Conservation (phyloP, 2,797 vertebrate genomes). For the Chaetophractus vellerosus region DNA sequence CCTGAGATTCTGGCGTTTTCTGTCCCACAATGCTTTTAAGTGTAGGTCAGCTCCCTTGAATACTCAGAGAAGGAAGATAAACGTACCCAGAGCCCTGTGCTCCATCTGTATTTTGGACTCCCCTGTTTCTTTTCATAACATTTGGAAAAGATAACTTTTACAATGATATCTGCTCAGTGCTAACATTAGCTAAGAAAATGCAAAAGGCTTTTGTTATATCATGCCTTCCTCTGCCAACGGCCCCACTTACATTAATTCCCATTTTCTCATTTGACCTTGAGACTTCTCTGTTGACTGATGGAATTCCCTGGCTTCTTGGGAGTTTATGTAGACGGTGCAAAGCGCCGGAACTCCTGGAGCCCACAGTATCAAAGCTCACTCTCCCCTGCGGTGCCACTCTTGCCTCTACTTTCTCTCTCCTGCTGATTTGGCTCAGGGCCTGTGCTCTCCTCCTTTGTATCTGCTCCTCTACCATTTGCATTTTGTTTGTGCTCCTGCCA, state of each 20-base stretch:
- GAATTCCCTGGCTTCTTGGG: background rate
- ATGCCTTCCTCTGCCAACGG: background rate
- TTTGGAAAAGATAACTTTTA: constrained; percentile 17
- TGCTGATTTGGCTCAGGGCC: background rate
- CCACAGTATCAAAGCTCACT: background rate
- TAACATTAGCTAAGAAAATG: constrained; percentile 21
- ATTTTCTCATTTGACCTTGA: background rate
- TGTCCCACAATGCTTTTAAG: background rate
- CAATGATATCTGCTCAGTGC: background rate
- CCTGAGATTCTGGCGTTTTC: background rate
- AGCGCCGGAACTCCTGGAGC: background rate
- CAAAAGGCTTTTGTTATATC: background rate
- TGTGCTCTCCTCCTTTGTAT: background rate
- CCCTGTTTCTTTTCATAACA: background rate
- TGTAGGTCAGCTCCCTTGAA: background rate
- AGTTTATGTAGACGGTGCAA: background rate
- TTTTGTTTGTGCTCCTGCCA: constrained; percentile 21
- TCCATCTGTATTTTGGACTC: background rate
- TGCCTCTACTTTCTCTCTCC: background rate
- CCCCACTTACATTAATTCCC: background rate
- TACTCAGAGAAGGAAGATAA: background rate
- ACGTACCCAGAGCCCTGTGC: background rate
- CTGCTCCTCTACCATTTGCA: background rate
- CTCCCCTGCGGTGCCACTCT: background rate
- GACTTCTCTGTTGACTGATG: background rate